phyloP scores from a whole-genome alignment of 2,797 vertebrate species.

The Aotus griseimembra region DNA sequence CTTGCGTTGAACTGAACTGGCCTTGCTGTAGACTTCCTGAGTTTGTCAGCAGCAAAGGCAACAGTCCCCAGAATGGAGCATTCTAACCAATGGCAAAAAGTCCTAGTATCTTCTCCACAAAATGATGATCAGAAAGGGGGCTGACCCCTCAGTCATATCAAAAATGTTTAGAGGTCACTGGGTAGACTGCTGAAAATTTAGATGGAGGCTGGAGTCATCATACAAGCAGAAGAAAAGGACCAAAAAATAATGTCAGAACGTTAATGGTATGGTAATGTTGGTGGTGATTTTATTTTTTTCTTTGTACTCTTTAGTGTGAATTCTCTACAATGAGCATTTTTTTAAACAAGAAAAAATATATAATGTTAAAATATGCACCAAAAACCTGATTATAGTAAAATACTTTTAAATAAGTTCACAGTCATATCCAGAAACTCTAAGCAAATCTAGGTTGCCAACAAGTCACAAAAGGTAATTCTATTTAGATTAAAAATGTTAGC shows the following conservation, averaged over 20 bases:
- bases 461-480: not conserved
- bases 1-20: not conserved
- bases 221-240: not conserved
- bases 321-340: conserved; percentile 22
- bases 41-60: not conserved
- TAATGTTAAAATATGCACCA: not conserved
- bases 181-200: not conserved
- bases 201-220: not conserved
- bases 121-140: not conserved
- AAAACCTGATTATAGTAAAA: not conserved
- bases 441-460: not conserved
- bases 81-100: not conserved
- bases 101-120: not conserved
- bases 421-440: not conserved
- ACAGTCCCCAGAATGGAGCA: not conserved
- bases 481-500: not conserved
- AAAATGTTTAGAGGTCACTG: not conserved
- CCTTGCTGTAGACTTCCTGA: not conserved
- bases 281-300: not conserved
- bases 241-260: not conserved
- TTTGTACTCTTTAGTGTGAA: not conserved
- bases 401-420: not conserved
- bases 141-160: not conserved
- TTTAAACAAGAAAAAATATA: conserved; percentile 20
- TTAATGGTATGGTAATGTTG: not conserved